These are phyloP conservation scores for Brachionus plicatilis DNA, from an alignment of 1,140 invertebrate genomes.

Conservation along the genomic window DNA sequence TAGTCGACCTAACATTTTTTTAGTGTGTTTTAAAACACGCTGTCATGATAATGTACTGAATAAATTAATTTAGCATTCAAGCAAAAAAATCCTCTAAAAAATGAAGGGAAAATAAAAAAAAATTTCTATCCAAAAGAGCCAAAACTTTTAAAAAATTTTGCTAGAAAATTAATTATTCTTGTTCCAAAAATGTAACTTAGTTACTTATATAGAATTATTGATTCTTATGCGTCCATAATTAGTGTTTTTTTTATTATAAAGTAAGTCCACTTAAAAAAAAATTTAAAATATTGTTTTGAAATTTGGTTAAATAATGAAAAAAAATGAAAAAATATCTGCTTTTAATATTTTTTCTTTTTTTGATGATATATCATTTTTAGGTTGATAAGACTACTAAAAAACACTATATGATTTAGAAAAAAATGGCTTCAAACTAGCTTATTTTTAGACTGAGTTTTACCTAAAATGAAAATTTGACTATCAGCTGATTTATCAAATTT, in stretches of 20 bases:
- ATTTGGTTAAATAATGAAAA: neutral
- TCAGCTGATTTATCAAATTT: neutral
- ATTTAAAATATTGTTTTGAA: neutral
- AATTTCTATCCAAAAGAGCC: neutral
- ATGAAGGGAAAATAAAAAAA: neutral
- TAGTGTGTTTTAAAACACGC: neutral
- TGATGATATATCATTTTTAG: neutral
- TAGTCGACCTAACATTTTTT: neutral
- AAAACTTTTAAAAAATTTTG: neutral
- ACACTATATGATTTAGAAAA: neutral
- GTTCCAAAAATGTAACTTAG: neutral
- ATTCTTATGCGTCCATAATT: neutral
- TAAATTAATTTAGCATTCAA: neutral
- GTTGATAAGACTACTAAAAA: neutral
- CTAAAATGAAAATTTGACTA: neutral
- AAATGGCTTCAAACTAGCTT: neutral
- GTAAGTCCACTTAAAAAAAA: neutral
- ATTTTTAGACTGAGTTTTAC: neutral
- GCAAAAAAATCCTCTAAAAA: neutral
- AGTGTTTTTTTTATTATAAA: neutral
- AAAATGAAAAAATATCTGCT: neutral
- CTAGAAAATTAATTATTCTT: neutral
- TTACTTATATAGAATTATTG: neutral
- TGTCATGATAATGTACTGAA: neutral
- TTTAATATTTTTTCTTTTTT: neutral